Evolutionary conservation across 2,888 invertebrate genomes (phyloP), one percentile per base, ranked within the genome.

Genomic region (Latheticus oryzae): DNA sequence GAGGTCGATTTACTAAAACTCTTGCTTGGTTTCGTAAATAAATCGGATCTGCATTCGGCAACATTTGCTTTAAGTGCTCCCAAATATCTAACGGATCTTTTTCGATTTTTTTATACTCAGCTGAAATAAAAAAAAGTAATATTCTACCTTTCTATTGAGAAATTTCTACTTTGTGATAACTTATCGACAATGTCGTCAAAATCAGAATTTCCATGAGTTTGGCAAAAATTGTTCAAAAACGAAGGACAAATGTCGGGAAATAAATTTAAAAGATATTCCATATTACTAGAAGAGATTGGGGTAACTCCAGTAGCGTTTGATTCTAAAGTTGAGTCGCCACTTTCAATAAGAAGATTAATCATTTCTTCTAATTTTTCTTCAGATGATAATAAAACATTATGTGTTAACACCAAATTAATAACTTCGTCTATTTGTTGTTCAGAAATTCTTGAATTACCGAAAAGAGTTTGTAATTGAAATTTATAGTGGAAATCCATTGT

Each of bases 31-130:
- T 63, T 55, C 65, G 62, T 54, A 78, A 65, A 62, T 73, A 78
- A 1, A 54, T 54, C 8, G 77, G 77, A 67, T 76, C 76, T 8
- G 75, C 77, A 58, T 71, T 66, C 5, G 78, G 78, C 23, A 78
- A 58, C 56, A 76, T 69, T 16, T 72, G 71, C 52, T 68, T 58
- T n/a, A 76, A 62, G 53, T 70, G 64, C 35, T 67, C 61, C 64
- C 62, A 67, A 43, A 71, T 61, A 1, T 50, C 53, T 17, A 59
- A 15, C 0, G 66, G 58, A 50, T 69, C 67, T 12, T 59, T 33
- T 3, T 60, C 58, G 9, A 50, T 16, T 23, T 11, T 58, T 17
- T 4, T n/a, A 26, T 48, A 48, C 24, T 30, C 38, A 7, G 19
- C 50, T 50, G n/a, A n/a, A n/a, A 26, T 5, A 35, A 45, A 35